Base-by-base conservation (phyloP, 1,140 invertebrate genomes). In the Aethina tumida region DNA sequence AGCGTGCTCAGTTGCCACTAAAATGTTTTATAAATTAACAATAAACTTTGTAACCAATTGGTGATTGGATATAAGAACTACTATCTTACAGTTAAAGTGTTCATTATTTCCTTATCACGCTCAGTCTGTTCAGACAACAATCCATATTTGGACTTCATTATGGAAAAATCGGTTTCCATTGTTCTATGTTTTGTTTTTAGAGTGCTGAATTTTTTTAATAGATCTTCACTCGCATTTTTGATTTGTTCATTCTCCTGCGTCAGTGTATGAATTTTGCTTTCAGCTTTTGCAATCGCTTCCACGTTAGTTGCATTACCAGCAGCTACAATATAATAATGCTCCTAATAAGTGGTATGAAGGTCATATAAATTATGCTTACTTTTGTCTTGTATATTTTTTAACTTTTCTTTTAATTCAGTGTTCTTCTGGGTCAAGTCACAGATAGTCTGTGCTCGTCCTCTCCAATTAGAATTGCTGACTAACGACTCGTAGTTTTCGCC, bases 381-480 rank as follows among this genome's bases (percentile, higher is more conserved):
- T 8, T 29, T 51, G 18, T 47, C 41, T 37, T 54, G 41, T 19
- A 33, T 43, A 2, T 5, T 10, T 32, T 49, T 58, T 5, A 81
- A 45, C 51, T 74, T 80, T 14, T 68, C 66, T 45, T 73, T 73
- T 0, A 81, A 47, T 40, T 82, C 76, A 9, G 53, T 55, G 25
- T 81, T 61, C 63, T 75, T 79, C 39, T 73, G 68, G 49, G 79
- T 75, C 15, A 83, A 55, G 17, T 72, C 60, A 9, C 70, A 52
- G 38, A 84, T 80, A 52, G 81, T 77, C 45, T 83, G 75, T 1
- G 79, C 77, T 45, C 80, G 66, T 5, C 81, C 80, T 43, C 78
- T 74, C 79, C 79, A 83, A 22, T 39, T 50, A 15, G 24, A 43
- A 5, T 49, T 28, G 19, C 13, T 41, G 36, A 52, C 45, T 5